Evolutionary conservation across 2,113 vertebrate genomes (phyloP).

Genomic region (Xiphorhynchus elegans): DNA sequence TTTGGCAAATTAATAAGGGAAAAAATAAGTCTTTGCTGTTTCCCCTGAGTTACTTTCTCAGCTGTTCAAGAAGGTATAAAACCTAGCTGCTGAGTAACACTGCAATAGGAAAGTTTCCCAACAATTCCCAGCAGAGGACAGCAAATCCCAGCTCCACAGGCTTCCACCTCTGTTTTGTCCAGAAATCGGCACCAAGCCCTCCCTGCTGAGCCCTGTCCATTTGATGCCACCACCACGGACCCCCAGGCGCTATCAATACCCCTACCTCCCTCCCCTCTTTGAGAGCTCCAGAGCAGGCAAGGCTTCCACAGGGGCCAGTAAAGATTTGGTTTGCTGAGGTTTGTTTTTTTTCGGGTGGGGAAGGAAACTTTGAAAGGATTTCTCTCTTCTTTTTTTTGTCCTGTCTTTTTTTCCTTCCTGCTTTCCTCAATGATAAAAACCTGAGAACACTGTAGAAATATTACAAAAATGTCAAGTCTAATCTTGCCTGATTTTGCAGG

Average conservation of each 20-base stretch:
- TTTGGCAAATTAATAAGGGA: not conserved
- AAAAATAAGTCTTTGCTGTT: not conserved
- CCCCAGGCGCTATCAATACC: not conserved
- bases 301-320: not conserved
- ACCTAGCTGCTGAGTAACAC: rapidly evolving
- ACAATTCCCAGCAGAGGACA: constrained; percentile 61
- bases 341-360: not conserved
- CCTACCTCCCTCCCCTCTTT: not conserved
- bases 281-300: not conserved
- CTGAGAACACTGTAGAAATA: not conserved
- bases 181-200: not conserved
- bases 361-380: not conserved
- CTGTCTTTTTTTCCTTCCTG: not conserved
- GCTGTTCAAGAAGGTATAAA: not conserved
- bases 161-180: not conserved
- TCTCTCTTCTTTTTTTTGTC: not conserved
- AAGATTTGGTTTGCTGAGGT: not conserved
- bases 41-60: not conserved
- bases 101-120: not conserved
- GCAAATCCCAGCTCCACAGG: not conserved
- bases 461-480: not conserved
- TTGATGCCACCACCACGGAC: rapidly evolving
- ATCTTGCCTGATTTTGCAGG: not conserved
- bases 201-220: not conserved
- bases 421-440: not conserved